Conservation (phyloP, 92 coral and sea anemone species). For the Zoanthus solanderi region DNA sequence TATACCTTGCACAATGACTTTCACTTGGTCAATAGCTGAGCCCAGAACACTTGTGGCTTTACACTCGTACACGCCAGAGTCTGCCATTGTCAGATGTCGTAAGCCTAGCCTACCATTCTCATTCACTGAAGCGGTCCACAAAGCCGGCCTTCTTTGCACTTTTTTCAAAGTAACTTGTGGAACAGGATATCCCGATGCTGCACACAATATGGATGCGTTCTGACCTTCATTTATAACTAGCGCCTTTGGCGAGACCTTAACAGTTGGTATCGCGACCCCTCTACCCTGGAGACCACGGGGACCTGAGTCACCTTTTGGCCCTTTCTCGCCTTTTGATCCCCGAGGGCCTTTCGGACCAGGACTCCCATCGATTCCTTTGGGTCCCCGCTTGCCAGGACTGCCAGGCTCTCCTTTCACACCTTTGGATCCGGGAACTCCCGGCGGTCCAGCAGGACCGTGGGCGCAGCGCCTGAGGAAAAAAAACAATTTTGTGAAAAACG, state of each 20-base stretch:
- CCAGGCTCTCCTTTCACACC: conserved; percentile 28
- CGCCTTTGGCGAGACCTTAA: conserved; percentile 10
- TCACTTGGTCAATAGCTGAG: background rate
- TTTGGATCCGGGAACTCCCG: conserved; percentile 13
- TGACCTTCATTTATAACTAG: conserved; percentile 32
- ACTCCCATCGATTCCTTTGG: conserved; percentile 1
- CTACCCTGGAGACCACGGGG: conserved; percentile 27
- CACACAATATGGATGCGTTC: conserved; percentile 1
- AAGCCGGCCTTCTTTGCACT: background rate
- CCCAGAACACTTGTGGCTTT: conserved; percentile 36
- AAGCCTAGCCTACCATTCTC: conserved; percentile 17
- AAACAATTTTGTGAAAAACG: too few species aligned
- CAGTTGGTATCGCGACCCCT: conserved; percentile 20
- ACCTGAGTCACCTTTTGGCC: conserved; percentile 36
- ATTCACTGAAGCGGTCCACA: background rate
- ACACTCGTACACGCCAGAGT: conserved; percentile 40
- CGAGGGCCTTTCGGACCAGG: conserved; percentile 17
- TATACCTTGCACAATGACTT: conserved; percentile 27
- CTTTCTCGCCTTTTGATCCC: conserved; percentile 22
- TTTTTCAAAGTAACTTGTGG: conserved; percentile 28
- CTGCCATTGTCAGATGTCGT: conserved; percentile 23
- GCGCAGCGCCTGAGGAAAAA: conserved; percentile 17
- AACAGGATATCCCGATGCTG: conserved; percentile 17
- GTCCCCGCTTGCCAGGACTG: conserved; percentile 18
- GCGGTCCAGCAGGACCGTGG: conserved; percentile 38